phyloP scores from a whole-genome alignment of 2,888 invertebrate species.

The Papilio gigon region DNA sequence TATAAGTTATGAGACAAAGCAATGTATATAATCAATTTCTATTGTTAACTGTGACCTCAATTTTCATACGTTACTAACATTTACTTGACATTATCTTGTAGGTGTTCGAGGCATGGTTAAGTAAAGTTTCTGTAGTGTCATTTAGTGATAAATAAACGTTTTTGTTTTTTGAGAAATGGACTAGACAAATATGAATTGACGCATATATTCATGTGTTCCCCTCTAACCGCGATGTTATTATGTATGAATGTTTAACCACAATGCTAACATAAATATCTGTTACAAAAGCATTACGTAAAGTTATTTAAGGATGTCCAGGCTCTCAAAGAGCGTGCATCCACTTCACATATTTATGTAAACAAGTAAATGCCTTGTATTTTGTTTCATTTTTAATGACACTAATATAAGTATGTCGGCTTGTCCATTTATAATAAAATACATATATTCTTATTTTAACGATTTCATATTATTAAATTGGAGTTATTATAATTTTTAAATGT shows the following conservation, averaged over 20 bases:
- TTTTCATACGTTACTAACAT: conserved; percentile 16
- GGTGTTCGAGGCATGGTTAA: not conserved
- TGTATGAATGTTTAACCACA: conserved; percentile 13
- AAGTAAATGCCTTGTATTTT: not conserved
- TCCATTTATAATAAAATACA: not conserved
- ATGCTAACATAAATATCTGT: conserved; percentile 13
- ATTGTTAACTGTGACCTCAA: conserved; percentile 33
- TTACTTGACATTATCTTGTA: conserved; percentile 21
- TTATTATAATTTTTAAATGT: not conserved
- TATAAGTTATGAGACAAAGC: conserved; percentile 12
- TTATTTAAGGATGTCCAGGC: conserved; percentile 14
- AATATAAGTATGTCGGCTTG: not conserved
- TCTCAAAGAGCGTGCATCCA: conserved; percentile 4
- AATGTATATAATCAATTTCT: conserved; percentile 30
- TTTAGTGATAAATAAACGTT: not conserved
- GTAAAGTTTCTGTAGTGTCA: not conserved
- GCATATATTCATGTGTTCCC: not conserved
- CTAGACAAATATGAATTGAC: not conserved
- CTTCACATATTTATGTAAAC: conserved; percentile 10
- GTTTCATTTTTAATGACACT: not conserved
- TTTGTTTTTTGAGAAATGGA: not conserved
- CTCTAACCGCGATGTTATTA: conserved; percentile 3
- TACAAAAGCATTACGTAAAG: conserved; percentile 18
- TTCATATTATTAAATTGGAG: not conserved
- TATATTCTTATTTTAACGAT: not conserved